These are phyloP conservation scores for Ypsolopha scabrella DNA, from an alignment of 2,888 invertebrate species.

Conservation along the genomic window DNA sequence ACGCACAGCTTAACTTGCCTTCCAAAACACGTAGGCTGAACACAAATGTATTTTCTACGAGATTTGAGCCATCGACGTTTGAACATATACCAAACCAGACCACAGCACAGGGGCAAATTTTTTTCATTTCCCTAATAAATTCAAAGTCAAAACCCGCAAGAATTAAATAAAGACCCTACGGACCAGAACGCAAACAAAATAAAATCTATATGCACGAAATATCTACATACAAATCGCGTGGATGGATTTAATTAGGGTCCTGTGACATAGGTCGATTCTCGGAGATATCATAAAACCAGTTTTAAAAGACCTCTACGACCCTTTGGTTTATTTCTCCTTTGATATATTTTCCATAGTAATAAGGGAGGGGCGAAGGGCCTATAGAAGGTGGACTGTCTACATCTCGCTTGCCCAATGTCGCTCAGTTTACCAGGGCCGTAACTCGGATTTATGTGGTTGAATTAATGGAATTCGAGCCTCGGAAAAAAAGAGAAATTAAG, in stretches of 20 bases:
- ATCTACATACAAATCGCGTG: constrained; percentile 3
- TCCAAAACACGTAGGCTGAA: no score
- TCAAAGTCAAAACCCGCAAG: not conserved
- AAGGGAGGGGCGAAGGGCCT: constrained; percentile 3
- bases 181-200: not conserved
- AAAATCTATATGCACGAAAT: not conserved
- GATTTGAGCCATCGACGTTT: no score
- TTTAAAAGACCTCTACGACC: constrained; percentile 14
- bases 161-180: not conserved
- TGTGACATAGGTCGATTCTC: constrained; percentile 16
- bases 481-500: constrained; percentile 24
- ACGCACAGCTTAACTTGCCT: no score
- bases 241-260: constrained; percentile 36
- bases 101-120: no score
- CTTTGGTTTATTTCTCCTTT: constrained; percentile 19
- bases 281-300: constrained; percentile 16
- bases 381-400: not conserved
- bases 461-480: constrained; percentile 39
- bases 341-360: not conserved
- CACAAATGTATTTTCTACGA: no score
- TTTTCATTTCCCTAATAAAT: no score
- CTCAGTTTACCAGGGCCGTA: constrained; percentile 19
- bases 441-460: constrained; percentile 39
- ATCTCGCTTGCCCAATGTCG: constrained; percentile 11
- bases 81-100: no score